Evolutionary conservation across 2,797 vertebrate genomes (phyloP).

Genomic region (Tenualosa thibaudeaui): DNA sequence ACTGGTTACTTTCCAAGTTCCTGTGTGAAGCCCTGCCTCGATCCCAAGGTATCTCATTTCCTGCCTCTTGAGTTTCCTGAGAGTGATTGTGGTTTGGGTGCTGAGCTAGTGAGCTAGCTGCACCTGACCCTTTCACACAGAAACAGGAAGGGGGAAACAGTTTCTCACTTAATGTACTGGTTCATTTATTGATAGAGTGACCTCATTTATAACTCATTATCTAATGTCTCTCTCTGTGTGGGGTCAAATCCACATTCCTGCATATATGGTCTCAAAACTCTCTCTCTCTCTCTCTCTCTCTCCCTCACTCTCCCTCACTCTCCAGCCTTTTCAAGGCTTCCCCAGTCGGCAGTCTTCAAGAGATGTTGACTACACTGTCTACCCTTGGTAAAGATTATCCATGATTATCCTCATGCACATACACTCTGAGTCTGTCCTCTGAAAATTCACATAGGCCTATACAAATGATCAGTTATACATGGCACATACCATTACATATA

Average conservation of each 20-base stretch:
- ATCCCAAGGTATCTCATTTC: slow-evolving; percentile 80
- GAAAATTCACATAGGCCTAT: too few species aligned
- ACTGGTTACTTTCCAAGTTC: slow-evolving; percentile 92
- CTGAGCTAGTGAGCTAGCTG: neutral
- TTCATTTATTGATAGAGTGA: slow-evolving; percentile 1
- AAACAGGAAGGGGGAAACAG: neutral
- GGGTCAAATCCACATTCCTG: neutral
- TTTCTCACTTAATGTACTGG: neutral
- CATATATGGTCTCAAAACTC: neutral
- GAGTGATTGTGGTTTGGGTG: neutral
- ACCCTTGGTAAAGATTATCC: slow-evolving; percentile 83
- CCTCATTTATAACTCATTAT: neutral
- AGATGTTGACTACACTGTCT: slow-evolving; percentile 88
- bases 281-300: neutral
- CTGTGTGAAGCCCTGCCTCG: slow-evolving; percentile 92
- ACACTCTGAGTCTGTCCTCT: neutral
- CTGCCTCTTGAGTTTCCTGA: neutral
- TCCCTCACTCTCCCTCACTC: slow-evolving; percentile 17
- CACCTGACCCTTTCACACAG: neutral
- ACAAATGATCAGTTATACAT: too few species aligned
- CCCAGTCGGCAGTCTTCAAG: slow-evolving; percentile 81
- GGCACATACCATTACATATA: neutral
- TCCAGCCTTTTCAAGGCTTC: slow-evolving; percentile 79
- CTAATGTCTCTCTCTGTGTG: neutral
- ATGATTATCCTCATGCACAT: neutral